phyloP scores from a whole-genome alignment of 2,113 vertebrate species.

The Plecotus auritus region DNA sequence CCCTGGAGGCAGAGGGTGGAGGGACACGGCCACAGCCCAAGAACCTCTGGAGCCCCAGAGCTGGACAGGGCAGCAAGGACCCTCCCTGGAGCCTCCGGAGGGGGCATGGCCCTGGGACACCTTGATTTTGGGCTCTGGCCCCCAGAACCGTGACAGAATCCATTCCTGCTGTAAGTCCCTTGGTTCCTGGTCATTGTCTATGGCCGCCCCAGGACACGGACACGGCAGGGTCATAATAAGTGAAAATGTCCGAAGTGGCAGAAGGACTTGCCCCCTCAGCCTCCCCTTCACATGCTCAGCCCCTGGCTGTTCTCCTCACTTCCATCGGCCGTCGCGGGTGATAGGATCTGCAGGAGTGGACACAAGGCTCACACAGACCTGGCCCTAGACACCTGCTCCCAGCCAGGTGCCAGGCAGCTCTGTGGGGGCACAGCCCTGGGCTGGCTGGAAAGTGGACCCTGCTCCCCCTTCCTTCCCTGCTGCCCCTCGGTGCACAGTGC shows the following conservation, averaged over 20 bases:
- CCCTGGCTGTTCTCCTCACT: rapidly evolving
- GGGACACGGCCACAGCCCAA: rapidly evolving
- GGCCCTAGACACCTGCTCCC: neutral
- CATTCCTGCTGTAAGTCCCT: neutral
- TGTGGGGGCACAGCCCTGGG: neutral
- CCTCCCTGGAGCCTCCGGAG: neutral
- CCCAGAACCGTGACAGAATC: rapidly evolving
- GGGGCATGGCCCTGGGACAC: rapidly evolving
- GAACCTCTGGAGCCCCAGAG: neutral
- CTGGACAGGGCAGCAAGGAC: neutral
- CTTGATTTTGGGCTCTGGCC: neutral
- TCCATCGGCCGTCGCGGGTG: rapidly evolving
- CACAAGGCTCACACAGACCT: rapidly evolving
- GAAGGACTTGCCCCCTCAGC: neutral
- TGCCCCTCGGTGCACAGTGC: rapidly evolving
- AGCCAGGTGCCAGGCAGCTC: neutral
- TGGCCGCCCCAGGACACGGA: neutral
- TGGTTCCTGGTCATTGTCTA: rapidly evolving
- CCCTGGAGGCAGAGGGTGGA: neutral
- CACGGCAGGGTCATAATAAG: neutral
- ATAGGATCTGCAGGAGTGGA: rapidly evolving
- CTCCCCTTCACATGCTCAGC: neutral
- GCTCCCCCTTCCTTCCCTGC: neutral
- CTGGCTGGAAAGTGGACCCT: rapidly evolving
- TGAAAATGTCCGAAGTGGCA: rapidly evolving